Evolutionary conservation across 1,140 invertebrate species (phyloP), one percentile per base, ranked within the genome.

Genomic region (Trichonephila clavipes): DNA sequence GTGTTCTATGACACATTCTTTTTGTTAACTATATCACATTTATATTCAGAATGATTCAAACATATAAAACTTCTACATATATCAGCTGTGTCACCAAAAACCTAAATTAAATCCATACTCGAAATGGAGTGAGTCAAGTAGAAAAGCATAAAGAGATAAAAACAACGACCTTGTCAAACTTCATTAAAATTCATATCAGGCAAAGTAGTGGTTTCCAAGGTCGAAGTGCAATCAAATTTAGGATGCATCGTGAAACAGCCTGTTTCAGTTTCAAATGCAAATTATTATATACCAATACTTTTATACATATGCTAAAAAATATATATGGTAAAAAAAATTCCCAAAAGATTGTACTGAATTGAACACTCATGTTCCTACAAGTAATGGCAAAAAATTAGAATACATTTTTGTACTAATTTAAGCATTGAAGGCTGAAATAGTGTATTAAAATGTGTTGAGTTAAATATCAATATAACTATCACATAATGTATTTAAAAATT

Each of bases 181-280:
- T 92, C 82, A 92, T 92, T 62, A 51, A 87, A 85, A 92, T 92
- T 66, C 90, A 59, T 69, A 6, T 58, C 90, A 92, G 85, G 83
- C 21, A 51, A 12, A 58, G 40, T 21, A 86, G 44, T 51, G 44
- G 90, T 64, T 72, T 91, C 34, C 90, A 91, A 91, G 90, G 90
- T 18, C 59, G 81, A 18, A 44, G 44, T 58, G 16, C 8, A 69
- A 69, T 72, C 40, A 89, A 89, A 89, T 85, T 59, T 51, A 89
- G 87, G 44, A 58, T 89, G 61, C 21, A 58, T 21, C 16, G 28
- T 81, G 88, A 81, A 90, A 81, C 19, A 90, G 69, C 69, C 88
- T 19, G 72, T 90, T 90, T 90, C 18, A 90, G n/a, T 69, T n/a
- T n/a, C 34, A 24, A 14, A 86, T 86, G 58, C 21, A 62, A 86